These are phyloP conservation scores for Bubo blakistoni DNA, from an alignment of 2,113 vertebrate species.

Conservation along the genomic window DNA sequence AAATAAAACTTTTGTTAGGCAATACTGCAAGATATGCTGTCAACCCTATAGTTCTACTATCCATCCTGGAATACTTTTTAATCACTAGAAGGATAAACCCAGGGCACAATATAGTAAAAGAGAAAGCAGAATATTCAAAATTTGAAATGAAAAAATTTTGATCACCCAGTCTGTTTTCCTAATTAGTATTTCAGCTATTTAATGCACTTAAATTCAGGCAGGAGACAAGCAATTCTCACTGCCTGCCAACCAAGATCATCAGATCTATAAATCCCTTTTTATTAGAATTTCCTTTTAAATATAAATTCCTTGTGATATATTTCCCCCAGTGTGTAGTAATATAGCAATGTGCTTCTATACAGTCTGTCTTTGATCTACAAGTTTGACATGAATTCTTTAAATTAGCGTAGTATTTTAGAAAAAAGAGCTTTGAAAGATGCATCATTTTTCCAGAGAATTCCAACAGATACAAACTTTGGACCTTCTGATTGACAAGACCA, in stretches of 20 bases:
- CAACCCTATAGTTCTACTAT: background rate
- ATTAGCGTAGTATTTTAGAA: background rate
- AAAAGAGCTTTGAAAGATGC: background rate
- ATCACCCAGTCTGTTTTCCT: background rate
- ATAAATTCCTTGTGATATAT: background rate
- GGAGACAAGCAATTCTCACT: background rate
- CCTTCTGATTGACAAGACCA: background rate
- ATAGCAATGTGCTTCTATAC: background rate
- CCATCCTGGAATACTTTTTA: background rate
- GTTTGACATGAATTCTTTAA: background rate
- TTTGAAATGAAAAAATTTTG: background rate
- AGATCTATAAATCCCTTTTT: background rate
- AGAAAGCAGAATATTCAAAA: background rate
- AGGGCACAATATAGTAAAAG: background rate
- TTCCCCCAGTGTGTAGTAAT: background rate
- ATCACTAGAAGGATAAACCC: background rate
- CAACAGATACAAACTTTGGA: background rate
- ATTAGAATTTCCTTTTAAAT: background rate
- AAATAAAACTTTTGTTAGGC: background rate
- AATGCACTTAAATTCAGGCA: background rate
- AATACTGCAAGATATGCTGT: background rate
- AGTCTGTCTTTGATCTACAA: background rate
- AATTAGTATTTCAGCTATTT: background rate
- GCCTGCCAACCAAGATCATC: background rate
- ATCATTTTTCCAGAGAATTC: background rate